Evolutionary conservation across 2,113 vertebrate species (phyloP).

Genomic region (Amphiprion ocellaris): DNA sequence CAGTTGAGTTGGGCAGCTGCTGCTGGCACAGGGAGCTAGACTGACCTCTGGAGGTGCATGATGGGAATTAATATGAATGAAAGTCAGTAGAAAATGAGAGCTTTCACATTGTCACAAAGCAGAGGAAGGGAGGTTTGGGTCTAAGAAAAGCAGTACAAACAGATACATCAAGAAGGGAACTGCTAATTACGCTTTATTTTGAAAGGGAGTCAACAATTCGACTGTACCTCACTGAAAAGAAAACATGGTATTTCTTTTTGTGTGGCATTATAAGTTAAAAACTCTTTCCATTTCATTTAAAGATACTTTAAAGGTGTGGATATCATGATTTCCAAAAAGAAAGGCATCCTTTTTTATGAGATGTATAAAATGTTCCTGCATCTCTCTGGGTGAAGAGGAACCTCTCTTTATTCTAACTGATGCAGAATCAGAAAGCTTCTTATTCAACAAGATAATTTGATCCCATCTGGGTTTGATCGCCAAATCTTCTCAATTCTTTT

Average conservation of each 20-base stretch:
- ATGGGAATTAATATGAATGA: slow-evolving; percentile 42
- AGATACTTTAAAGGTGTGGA: background rate
- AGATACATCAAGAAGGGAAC: too few species aligned
- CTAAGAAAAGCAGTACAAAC: background rate
- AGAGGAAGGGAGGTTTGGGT: background rate
- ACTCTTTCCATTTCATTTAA: too few species aligned
- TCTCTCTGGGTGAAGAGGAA: slow-evolving; percentile 23
- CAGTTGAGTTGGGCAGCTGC: slow-evolving; percentile 40
- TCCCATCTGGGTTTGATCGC: slow-evolving; percentile 73
- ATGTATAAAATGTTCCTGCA: slow-evolving; percentile 13
- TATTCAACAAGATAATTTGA: slow-evolving; percentile 53
- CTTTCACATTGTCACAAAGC: background rate
- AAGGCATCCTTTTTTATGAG: background rate
- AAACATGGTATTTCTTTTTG: too few species aligned
- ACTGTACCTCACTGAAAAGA: background rate
- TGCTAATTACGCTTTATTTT: background rate
- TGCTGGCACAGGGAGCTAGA: slow-evolving; percentile 63
- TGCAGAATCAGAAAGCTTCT: slow-evolving; percentile 53
- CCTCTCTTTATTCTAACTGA: slow-evolving; percentile 44
- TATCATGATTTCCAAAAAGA: background rate
- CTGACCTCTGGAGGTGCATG: slow-evolving; percentile 81
- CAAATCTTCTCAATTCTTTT: slow-evolving; percentile 54
- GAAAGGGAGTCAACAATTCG: background rate
- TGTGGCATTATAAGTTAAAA: too few species aligned
- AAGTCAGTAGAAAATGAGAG: background rate